Evolutionary conservation across 2,113 vertebrate species (phyloP).

Genomic region (Phaetusa simplex): DNA sequence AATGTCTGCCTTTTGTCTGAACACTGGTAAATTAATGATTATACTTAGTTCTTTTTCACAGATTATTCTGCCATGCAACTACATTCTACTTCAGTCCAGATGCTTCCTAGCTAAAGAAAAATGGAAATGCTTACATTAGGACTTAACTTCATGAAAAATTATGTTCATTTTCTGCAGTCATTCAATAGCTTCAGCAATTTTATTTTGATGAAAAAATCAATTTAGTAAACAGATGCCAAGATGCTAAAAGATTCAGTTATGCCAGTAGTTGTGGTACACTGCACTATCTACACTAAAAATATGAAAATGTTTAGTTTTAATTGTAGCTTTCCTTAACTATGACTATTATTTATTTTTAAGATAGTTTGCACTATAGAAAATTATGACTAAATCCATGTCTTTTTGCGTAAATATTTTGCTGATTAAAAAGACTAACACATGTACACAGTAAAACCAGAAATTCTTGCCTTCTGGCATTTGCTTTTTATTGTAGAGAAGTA

Average conservation of each 20-base stretch:
- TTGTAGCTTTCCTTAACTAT: neutral
- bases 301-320: neutral
- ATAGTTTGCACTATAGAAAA: neutral
- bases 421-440: neutral
- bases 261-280: neutral
- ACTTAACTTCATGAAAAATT: neutral
- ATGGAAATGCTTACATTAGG: neutral
- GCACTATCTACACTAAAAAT: neutral
- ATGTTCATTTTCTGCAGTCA: neutral
- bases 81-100: neutral
- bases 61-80: neutral
- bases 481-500: constrained; percentile 18
- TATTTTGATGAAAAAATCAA: neutral
- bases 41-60: neutral
- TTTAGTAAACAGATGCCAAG: neutral
- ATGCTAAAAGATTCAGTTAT: neutral
- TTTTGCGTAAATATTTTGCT: constrained; percentile 30
- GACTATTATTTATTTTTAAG: neutral
- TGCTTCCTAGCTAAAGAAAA: neutral
- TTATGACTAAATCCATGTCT: neutral
- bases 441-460: neutral
- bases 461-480: neutral
- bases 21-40: neutral
- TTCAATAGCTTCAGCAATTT: neutral
- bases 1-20: neutral